Base-by-base conservation (phyloP, 2,888 invertebrate genomes). In the Gnatocerus cornutus region DNA sequence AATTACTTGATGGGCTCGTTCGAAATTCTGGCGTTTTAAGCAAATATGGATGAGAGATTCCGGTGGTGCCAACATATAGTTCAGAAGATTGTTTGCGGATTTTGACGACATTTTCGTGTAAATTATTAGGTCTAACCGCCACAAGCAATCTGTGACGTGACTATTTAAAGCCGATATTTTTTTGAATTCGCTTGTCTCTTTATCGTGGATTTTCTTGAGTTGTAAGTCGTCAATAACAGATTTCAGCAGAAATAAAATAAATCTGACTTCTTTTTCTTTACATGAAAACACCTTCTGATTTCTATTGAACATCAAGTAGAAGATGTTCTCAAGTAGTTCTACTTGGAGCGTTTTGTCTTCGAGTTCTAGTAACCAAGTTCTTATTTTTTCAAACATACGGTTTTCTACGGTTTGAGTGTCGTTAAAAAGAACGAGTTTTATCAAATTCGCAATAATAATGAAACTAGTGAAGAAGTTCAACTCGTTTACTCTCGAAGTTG, bases 21-120 rank as follows among this genome's bases (percentile, higher is more conserved):
- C 87, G 74, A 92, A 91, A 80, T 94, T 91, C 66, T 90, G 90
- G 69, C 90, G 89, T 77, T 92, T 91, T 43, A 96, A 86, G 45
- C 94, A 94, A 81, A 93, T 87, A 39, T 91, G 89, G n/a, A 94
- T 90, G 46, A 95, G 85, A 73, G 91, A 91, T 73, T 91, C 91
- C 0, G 93, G 92, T 29, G 92, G 89, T 6, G 93, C 90, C 59
- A 95, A 81, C 93, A 96, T 92, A 58, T 89, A 88, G 45, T 89
- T 88, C 59, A 91, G 85, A 72, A 91, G 87, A 76, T 88, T 87
- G 16, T 74, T 72, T 64, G 86, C 83, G 6, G 86, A 85, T 69
- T 85, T 86, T 3, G 84, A 83, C 37, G 86, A 84, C 1, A 87
- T 87, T 3, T 89, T 87, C 0, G 87, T 81, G 64, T 87, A 88